These are phyloP conservation scores for Sebastes alutus DNA, from an alignment of 2,797 vertebrate species.

Conservation along the genomic window DNA sequence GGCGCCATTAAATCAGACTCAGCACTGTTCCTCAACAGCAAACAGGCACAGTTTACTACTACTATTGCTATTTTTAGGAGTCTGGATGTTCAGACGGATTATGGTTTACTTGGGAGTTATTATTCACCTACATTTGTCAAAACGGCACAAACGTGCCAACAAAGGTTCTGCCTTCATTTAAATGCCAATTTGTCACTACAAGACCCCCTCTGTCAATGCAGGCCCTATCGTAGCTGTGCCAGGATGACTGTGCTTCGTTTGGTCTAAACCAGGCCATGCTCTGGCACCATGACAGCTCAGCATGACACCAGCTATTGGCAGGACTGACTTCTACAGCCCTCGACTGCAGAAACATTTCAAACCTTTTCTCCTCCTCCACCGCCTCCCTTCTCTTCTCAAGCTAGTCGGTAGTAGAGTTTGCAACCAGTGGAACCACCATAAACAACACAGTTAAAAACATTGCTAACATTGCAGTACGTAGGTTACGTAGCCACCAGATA, in stretches of 20 bases:
- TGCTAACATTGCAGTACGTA: not conserved
- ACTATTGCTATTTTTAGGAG: not conserved
- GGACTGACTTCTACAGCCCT: not conserved
- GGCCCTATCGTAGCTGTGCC: conserved; percentile 9
- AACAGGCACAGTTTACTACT: not conserved
- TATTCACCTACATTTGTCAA: conserved; percentile 1
- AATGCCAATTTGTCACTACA: conserved; percentile 55
- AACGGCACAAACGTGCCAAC: conserved; percentile 10
- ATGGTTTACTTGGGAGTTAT: not conserved
- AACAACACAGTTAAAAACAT: not conserved
- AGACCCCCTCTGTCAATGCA: conserved; percentile 27
- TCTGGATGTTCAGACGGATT: not conserved
- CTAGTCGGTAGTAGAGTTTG: not conserved
- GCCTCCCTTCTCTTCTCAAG: not conserved
- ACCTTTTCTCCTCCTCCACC: not conserved
- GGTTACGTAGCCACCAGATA: not conserved
- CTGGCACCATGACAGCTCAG: conserved; percentile 40
- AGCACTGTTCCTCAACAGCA: not conserved
- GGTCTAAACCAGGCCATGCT: conserved; percentile 13
- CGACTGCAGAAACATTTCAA: not conserved
- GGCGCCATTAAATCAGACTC: not conserved
- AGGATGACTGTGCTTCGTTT: conserved; percentile 14
- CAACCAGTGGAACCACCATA: not conserved
- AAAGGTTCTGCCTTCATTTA: conserved; percentile 8
- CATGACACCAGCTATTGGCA: conserved; percentile 36